Evolutionary conservation across 1,140 invertebrate genomes (phyloP).

Genomic region (Cyclargus thomasi): DNA sequence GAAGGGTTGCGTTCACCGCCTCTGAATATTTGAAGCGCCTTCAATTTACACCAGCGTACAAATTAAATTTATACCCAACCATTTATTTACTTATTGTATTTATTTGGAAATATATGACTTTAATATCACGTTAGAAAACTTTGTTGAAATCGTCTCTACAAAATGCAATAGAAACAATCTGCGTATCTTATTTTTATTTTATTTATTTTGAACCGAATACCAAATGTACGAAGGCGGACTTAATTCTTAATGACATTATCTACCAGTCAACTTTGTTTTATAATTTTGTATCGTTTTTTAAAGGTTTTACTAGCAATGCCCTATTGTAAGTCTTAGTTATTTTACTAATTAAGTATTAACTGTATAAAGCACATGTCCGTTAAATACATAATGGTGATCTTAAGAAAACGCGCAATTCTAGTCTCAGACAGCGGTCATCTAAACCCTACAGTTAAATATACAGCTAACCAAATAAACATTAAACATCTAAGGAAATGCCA

Average conservation of each 20-base stretch:
- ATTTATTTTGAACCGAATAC: too few relatives aligned
- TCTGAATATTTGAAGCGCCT: constrained; percentile 69
- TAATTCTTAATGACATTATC: neutral
- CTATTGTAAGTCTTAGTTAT: neutral
- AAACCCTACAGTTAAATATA: neutral
- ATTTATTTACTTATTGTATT: constrained; percentile 53
- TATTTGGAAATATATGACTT: constrained; percentile 29
- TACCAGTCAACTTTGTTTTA: too few relatives aligned
- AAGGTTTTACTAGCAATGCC: too few relatives aligned
- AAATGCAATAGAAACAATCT: too few relatives aligned
- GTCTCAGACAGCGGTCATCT: neutral
- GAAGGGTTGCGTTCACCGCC: constrained; percentile 69
- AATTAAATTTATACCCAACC: constrained; percentile 69
- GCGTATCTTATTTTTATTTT: too few relatives aligned
- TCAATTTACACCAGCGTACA: constrained; percentile 63
- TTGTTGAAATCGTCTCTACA: too few relatives aligned
- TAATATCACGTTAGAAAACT: constrained; percentile 31
- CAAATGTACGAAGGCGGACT: too few relatives aligned
- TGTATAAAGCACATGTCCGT: neutral
- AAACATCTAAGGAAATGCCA: neutral
- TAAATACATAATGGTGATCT: neutral
- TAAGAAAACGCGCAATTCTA: neutral
- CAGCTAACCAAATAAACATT: neutral
- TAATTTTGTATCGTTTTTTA: too few relatives aligned
- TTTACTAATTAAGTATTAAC: neutral